phyloP scores from a whole-genome alignment of 1,140 invertebrate species.

The Leptopilina boulardi region DNA sequence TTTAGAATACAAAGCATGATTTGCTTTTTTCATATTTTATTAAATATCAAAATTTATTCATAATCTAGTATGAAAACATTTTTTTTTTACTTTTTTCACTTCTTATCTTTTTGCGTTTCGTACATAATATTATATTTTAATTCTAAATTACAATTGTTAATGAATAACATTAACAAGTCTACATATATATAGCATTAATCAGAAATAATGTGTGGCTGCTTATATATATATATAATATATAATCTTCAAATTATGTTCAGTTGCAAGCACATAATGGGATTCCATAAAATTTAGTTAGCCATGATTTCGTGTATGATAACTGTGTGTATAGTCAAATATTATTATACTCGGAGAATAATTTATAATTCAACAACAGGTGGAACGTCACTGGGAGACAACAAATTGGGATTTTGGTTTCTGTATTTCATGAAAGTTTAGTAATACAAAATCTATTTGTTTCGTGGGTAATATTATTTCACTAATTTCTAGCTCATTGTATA shows the following conservation, averaged over 20 bases:
- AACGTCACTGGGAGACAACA: not conserved
- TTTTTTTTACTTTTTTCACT: not conserved
- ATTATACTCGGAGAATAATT: not conserved
- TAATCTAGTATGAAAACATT: too few relatives aligned
- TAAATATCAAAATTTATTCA: too few relatives aligned
- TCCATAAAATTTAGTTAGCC: not conserved
- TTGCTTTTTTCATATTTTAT: too few relatives aligned
- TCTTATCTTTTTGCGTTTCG: too few relatives aligned
- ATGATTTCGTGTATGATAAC: not conserved
- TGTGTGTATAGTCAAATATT: not conserved
- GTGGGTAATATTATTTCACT: too few relatives aligned
- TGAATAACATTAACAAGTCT: too few relatives aligned
- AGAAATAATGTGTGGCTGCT: not conserved
- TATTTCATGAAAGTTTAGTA: too few relatives aligned
- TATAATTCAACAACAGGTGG: conserved; percentile 11
- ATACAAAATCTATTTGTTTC: too few relatives aligned
- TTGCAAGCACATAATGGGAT: not conserved
- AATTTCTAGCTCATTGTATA: too few relatives aligned
- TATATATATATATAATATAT: not conserved
- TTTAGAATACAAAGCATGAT: too few relatives aligned
- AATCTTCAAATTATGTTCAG: not conserved
- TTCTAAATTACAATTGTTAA: too few relatives aligned
- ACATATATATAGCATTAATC: not conserved
- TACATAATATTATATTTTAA: not conserved
- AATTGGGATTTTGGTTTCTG: not conserved